Conservation (phyloP, 2,113 vertebrate species). For the Carassius auratus region DNA sequence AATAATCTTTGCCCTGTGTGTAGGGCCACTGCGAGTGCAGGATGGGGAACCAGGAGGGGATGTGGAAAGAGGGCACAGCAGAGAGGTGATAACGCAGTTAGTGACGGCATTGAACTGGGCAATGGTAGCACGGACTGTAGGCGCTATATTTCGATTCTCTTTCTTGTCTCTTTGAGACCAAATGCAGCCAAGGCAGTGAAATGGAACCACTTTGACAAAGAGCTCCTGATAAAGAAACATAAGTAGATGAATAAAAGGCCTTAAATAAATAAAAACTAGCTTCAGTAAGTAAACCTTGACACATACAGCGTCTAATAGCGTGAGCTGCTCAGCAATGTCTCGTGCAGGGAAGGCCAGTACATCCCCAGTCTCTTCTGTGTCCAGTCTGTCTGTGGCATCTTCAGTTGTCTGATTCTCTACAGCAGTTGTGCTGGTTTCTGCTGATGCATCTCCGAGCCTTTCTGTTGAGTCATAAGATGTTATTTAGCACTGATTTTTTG, state of each 20-base stretch:
- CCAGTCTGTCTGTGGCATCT: constrained; percentile 9
- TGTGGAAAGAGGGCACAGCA: constrained; percentile 71
- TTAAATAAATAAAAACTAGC: background rate
- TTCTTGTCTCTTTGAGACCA: constrained; percentile 91
- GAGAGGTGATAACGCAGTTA: constrained; percentile 83
- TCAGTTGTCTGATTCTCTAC: constrained; percentile 46
- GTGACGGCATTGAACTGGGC: constrained; percentile 86
- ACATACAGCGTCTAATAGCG: constrained; percentile 82
- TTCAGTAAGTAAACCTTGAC: background rate
- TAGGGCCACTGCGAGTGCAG: constrained; percentile 52
- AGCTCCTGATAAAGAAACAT: constrained; percentile 73
- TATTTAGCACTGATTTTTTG: background rate
- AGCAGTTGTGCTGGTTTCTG: background rate
- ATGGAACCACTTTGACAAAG: constrained; percentile 78
- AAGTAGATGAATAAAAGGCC: background rate
- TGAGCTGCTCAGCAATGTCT: constrained; percentile 85
- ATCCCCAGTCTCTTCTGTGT: constrained; percentile 53
- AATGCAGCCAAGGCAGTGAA: constrained; percentile 86
- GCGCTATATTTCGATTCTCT: constrained; percentile 74
- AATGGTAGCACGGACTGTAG: constrained; percentile 85
- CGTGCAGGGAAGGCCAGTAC: constrained; percentile 77
- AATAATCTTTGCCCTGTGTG: constrained; percentile 72
- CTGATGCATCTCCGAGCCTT: background rate
- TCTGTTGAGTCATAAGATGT: constrained; percentile 18
- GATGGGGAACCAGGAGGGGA: constrained; percentile 59